phyloP scores from a whole-genome alignment of 2,888 invertebrate species.

The Thalpophila matura region DNA sequence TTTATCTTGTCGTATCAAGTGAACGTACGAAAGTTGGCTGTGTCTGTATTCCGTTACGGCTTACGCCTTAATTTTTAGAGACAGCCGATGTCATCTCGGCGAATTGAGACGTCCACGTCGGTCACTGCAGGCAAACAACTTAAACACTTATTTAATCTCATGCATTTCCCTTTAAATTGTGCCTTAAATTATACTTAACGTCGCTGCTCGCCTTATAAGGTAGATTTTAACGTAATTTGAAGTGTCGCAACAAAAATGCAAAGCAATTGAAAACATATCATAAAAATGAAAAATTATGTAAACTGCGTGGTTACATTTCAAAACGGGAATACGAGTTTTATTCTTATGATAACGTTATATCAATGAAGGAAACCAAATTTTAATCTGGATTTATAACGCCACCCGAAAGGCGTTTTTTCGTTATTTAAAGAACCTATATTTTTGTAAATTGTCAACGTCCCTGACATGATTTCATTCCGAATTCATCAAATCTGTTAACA shows the following conservation, averaged over 20 bases:
- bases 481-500: constrained; percentile 25
- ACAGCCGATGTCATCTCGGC: constrained; percentile 73
- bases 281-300: constrained; percentile 42
- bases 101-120: constrained; percentile 77
- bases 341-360: background rate
- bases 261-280: constrained; percentile 47
- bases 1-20: constrained; percentile 66
- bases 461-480: constrained; percentile 15
- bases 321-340: constrained; percentile 13
- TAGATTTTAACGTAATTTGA: constrained; percentile 59
- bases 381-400: constrained; percentile 11
- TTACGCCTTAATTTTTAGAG: constrained; percentile 73
- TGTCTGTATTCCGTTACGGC: constrained; percentile 65
- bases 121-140: constrained; percentile 69
- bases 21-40: constrained; percentile 67
- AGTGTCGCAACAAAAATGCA: constrained; percentile 58
- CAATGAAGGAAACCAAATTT: background rate
- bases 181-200: constrained; percentile 68
- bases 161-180: constrained; percentile 74
- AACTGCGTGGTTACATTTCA: constrained; percentile 11
- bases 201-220: constrained; percentile 59
- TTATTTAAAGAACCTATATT: too few relatives aligned
- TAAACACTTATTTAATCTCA: constrained; percentile 76
- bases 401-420: background rate
- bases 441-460: too few relatives aligned